Percentiles rank a stretch among this genome's conserved stretches.
These are phyloP conservation scores for Antedon mediterranea DNA, from an alignment of 53 echinoderm and acorn worm genomes.

Conservation along the genomic window DNA sequence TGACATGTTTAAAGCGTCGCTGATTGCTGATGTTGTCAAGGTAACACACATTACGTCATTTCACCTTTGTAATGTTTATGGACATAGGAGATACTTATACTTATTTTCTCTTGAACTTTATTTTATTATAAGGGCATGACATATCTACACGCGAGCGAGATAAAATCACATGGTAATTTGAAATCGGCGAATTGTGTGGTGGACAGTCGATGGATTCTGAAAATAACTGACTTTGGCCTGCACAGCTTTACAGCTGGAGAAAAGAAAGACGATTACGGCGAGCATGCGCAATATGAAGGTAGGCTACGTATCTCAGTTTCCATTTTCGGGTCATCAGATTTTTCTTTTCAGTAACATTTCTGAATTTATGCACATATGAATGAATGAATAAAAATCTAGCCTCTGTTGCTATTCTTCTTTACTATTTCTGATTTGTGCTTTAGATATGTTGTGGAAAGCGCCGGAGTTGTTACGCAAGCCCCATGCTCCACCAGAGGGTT, in stretches of 20 bases:
- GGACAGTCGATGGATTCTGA: constrained; percentile 87
- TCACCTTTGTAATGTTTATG: no score
- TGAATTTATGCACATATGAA: no score
- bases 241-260: constrained; percentile 59
- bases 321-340: no score
- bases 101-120: no score
- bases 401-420: no score
- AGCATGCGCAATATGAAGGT: constrained; percentile 80
- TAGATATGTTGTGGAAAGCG: constrained; percentile 64
- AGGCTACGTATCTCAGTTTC: constrained; percentile 17
- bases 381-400: no score
- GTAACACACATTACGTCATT: constrained; percentile 11
- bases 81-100: no score
- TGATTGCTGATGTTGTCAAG: constrained; percentile 80
- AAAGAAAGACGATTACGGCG: constrained; percentile 51
- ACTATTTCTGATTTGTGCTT: no score
- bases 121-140: constrained; percentile 45
- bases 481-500: constrained; percentile 37
- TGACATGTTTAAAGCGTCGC: constrained; percentile 90
- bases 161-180: constrained; percentile 84
- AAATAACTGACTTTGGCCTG: constrained; percentile 79
- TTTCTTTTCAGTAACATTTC: no score
- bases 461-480: constrained; percentile 68
- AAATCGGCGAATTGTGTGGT: constrained; percentile 92
- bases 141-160: constrained; percentile 68